A percentile compares a stretch with the other conserved stretches of the same genome.
Conservation (phyloP, 2,888 invertebrate genomes). For the Stenoptilia bipunctidactyla region DNA sequence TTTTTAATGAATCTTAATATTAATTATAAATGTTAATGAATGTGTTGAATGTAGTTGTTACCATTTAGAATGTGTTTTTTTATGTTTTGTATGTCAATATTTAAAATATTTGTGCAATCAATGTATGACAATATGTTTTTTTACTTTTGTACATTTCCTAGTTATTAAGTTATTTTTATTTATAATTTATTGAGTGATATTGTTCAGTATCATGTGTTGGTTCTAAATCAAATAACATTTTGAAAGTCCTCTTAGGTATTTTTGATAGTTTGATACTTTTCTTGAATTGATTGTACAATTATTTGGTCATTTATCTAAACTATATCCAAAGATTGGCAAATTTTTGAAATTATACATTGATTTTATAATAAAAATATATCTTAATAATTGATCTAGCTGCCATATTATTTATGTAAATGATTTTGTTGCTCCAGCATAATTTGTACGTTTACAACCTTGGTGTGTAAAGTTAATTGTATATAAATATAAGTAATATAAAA, state of each 20-base stretch:
- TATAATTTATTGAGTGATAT: slow-evolving; percentile 39
- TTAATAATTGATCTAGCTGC: slow-evolving; percentile 33
- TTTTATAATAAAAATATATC: neutral
- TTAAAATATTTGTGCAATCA: slow-evolving; percentile 49
- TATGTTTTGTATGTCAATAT: slow-evolving; percentile 28
- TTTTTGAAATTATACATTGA: too few relatives aligned
- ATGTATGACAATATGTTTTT: slow-evolving; percentile 25
- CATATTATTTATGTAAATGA: slow-evolving; percentile 42
- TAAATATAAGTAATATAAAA: slow-evolving; percentile 19
- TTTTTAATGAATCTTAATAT: too few relatives aligned
- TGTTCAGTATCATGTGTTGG: slow-evolving; percentile 15
- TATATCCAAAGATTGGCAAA: neutral
- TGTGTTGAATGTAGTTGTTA: slow-evolving; percentile 27
- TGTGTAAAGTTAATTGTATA: slow-evolving; percentile 24
- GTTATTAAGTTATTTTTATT: slow-evolving; percentile 30
- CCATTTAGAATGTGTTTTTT: slow-evolving; percentile 34
- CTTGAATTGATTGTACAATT: too few relatives aligned
- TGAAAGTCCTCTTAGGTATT: too few relatives aligned
- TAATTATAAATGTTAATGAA: too few relatives aligned
- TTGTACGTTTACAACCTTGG: slow-evolving; percentile 25
- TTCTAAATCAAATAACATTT: too few relatives aligned
- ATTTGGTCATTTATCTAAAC: neutral
- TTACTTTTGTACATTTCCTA: slow-evolving; percentile 48
- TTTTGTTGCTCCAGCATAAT: slow-evolving; percentile 24
- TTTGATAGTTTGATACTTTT: too few relatives aligned